Evolutionary conservation across 1,140 invertebrate genomes (phyloP).

Genomic region (Eupeodes corollae): DNA sequence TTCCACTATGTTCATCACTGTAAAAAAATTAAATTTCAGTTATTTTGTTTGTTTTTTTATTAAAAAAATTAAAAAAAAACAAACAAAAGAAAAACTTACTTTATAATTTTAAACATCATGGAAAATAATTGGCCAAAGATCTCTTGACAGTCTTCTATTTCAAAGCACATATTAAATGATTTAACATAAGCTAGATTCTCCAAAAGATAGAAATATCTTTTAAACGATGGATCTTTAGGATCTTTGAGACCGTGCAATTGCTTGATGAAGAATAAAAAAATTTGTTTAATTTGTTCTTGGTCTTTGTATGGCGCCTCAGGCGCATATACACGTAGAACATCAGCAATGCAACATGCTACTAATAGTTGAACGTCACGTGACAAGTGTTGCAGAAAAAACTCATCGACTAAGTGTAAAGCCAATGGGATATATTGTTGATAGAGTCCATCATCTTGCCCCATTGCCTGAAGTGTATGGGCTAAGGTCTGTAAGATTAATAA

Average conservation of each 20-base stretch:
- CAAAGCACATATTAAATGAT: conserved; percentile 98
- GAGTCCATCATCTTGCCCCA: conserved; percentile 92
- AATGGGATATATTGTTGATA: conserved; percentile 88
- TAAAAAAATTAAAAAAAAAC: not conserved
- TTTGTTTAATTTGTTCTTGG: conserved; percentile 79
- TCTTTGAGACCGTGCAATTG: conserved; percentile 88
- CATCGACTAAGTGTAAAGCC: conserved; percentile 86
- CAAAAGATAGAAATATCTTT: conserved; percentile 90
- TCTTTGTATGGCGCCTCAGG: conserved; percentile 98
- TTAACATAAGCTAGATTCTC: conserved; percentile 97
- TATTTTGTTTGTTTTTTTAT: no score
- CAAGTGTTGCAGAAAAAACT: conserved; percentile 79
- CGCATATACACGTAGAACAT: conserved; percentile 93
- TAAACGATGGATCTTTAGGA: conserved; percentile 94
- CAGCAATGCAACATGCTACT: conserved; percentile 93
- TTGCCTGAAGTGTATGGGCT: conserved; percentile 87
- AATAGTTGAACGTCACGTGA: conserved; percentile 89
- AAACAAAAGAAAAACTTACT: conserved; percentile 49
- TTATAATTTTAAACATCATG: conserved; percentile 93
- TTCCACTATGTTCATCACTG: conserved; percentile 89
- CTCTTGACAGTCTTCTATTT: conserved; percentile 92
- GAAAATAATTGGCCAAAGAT: conserved; percentile 90
- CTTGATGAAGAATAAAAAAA: conserved; percentile 92
- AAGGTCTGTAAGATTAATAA: conserved; percentile 49
- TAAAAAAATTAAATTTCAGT: conserved; percentile 17